A percentile compares a stretch with the other conserved stretches of the same genome.
phyloP scores from a whole-genome alignment of 2,888 invertebrate genomes.

The Rosalia funebris region DNA sequence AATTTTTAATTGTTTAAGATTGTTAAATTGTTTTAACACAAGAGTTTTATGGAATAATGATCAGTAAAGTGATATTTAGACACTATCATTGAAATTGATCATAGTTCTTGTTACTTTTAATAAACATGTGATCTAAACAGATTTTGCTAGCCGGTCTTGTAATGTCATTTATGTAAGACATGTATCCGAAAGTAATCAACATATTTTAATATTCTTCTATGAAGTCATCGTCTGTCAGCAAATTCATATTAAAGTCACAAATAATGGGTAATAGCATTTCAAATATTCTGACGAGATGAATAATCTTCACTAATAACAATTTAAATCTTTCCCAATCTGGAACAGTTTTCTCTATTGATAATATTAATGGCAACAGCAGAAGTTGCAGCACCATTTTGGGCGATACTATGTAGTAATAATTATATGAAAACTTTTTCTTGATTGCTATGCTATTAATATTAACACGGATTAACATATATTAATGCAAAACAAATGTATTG shows the following conservation, averaged over 20 bases:
- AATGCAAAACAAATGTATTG: too few relatives aligned
- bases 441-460: too few relatives aligned
- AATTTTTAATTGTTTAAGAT: background rate
- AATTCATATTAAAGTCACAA: slow-evolving; percentile 8
- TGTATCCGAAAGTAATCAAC: slow-evolving; percentile 2
- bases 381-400: too few relatives aligned
- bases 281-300: too few relatives aligned
- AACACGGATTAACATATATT: too few relatives aligned
- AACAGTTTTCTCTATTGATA: too few relatives aligned
- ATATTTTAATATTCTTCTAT: slow-evolving; percentile 10
- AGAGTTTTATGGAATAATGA: background rate
- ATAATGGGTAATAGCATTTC: too few relatives aligned
- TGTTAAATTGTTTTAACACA: background rate
- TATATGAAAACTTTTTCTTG: too few relatives aligned
- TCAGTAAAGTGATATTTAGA: background rate
- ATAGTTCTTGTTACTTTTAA: background rate
- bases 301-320: too few relatives aligned
- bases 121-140: slow-evolving; percentile 7
- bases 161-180: slow-evolving; percentile 7
- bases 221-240: slow-evolving; percentile 1
- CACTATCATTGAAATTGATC: background rate
- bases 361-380: too few relatives aligned
- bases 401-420: too few relatives aligned
- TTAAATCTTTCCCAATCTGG: too few relatives aligned
- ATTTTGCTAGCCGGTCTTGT: slow-evolving; percentile 14